These are phyloP conservation scores for Crypturellus undulatus DNA, from an alignment of 2,113 vertebrate genomes.

Conservation along the genomic window DNA sequence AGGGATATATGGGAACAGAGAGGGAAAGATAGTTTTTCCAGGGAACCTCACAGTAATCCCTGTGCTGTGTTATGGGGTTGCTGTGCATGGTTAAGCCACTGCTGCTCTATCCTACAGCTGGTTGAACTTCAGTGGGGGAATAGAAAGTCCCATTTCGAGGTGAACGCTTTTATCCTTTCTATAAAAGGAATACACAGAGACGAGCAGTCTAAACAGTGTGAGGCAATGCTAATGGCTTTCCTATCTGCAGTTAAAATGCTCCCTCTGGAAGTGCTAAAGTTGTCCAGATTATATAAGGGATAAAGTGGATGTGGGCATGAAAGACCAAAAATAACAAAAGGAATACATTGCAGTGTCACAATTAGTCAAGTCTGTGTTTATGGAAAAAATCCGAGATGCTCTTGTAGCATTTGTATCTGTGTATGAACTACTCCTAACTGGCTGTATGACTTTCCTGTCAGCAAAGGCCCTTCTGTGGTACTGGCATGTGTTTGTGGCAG, in stretches of 20 bases:
- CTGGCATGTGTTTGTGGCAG: background rate
- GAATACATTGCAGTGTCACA: background rate
- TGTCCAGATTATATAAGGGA: background rate
- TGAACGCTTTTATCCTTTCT: background rate
- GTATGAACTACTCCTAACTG: background rate
- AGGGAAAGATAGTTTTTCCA: background rate
- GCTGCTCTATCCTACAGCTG: background rate
- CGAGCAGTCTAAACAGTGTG: constrained; percentile 35
- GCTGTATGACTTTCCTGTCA: background rate
- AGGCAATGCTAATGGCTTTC: constrained; percentile 30
- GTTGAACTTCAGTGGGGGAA: background rate
- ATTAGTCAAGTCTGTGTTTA: constrained; percentile 3
- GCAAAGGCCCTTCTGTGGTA: background rate
- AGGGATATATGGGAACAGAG: background rate
- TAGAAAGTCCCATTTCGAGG: background rate
- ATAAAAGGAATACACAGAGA: constrained; percentile 66
- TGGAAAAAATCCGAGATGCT: constrained; percentile 14
- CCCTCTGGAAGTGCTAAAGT: background rate
- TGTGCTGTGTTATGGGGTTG: background rate
- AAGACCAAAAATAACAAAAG: background rate
- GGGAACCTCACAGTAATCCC: background rate
- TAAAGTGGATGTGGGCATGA: background rate
- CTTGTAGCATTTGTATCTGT: background rate
- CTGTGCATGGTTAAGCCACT: background rate
- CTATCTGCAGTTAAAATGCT: constrained; percentile 22